Evolutionary conservation across 2,797 vertebrate genomes (phyloP), one percentile per base, ranked within the genome.

Genomic region (Huso huso): DNA sequence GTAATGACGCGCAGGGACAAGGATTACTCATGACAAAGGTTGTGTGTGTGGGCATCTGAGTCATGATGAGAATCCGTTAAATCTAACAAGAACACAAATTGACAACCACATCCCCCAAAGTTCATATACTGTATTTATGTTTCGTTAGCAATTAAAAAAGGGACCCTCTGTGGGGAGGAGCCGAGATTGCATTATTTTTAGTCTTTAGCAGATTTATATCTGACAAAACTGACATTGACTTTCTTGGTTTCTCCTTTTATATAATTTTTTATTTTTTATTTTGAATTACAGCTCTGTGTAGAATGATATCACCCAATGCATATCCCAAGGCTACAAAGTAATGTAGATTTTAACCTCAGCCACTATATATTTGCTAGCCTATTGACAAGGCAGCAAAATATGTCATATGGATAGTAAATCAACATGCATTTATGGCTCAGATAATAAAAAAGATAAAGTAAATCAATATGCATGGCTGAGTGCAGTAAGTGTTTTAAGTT

Each of bases 231-330:
- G 15, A 18, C 18, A 18, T 1, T 18, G 18, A 18, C 18, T 18
- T 18, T 18, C 18, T 18, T 18, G 18, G 18, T 18, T 18, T 18
- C 18, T 18, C 15, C 15, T 18, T 18, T 18, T 18, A 18, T 18
- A 18, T 18, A 2, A 18, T 18, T 18, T 18, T 18, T 18, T 1
- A 18, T 18, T 18, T 18, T 18, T 1, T 18, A 18, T 18, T 18
- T 18, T 18, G 18, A 18, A 18, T 18, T 18, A 18, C 18, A 18
- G 86, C 77, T 68, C 2, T 62, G 70, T 68, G 70, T 71, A 69
- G 82, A 78, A 86, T 83, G 84, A 87, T 86, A 82, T 86, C 84
- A 83, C 37, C 37, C 84, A 81, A 80, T 80, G 81, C 74, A 74
- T 75, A 69, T 70, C 68, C 77, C 77, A 37, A 68, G 69, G 76